Conservation (phyloP, 2,888 invertebrate species). For the Paralinhomoeus sp. region DNA sequence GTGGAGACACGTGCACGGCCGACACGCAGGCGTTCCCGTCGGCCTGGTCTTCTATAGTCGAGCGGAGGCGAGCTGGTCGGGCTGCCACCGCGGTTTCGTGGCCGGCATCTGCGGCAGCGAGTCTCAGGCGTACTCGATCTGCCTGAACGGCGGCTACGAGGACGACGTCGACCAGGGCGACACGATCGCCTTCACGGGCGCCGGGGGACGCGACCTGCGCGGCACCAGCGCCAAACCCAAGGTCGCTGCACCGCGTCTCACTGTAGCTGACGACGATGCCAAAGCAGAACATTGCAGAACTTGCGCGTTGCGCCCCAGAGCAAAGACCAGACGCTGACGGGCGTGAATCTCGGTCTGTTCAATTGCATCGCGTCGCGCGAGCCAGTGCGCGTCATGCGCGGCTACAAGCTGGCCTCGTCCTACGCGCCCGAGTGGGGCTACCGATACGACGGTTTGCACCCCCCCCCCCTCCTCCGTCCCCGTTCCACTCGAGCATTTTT, state of each 20-base stretch:
- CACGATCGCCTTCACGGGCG: conserved; percentile 30
- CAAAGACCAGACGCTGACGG: conserved; percentile 26
- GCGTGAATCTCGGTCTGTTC: conserved; percentile 27
- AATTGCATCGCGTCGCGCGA: conserved; percentile 20
- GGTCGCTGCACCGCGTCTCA: no score
- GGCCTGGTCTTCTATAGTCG: conserved; percentile 27
- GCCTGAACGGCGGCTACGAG: conserved; percentile 29
- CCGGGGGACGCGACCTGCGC: conserved; percentile 29
- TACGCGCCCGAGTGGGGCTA: conserved; percentile 30
- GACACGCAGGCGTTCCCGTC: conserved; percentile 18
- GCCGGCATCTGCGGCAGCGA: conserved; percentile 28
- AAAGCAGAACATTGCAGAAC: no score
- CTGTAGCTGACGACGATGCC: no score
- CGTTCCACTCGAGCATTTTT: neutral
- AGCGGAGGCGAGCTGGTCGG: conserved; percentile 25
- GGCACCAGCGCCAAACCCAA: conserved; percentile 29
- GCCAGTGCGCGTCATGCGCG: conserved; percentile 29
- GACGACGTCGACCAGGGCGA: conserved; percentile 30
- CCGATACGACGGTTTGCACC: conserved; percentile 25
- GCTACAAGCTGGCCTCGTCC: conserved; percentile 26
- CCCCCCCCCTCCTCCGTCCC: neutral
- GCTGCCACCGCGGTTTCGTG: conserved; percentile 29
- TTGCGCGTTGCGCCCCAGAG: conserved; percentile 29
- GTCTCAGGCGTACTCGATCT: conserved; percentile 25
- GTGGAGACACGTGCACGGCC: no score